Conservation (phyloP, 2,888 invertebrate species). For the Melangyna quadrimaculata region DNA sequence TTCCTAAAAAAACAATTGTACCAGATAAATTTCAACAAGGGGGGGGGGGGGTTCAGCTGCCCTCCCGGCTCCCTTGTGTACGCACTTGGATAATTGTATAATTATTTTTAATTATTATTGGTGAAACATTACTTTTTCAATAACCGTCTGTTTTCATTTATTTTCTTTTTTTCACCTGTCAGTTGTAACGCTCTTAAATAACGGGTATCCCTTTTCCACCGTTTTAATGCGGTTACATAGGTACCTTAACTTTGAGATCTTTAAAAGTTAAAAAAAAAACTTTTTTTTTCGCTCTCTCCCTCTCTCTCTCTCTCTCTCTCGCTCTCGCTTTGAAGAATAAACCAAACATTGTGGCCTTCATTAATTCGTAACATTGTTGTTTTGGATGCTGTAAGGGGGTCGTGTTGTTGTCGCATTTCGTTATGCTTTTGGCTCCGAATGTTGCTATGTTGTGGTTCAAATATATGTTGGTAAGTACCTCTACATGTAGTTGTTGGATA, state of each 20-base stretch:
- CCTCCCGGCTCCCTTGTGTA: no score
- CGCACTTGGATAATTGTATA: no score
- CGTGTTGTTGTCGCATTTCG: background rate
- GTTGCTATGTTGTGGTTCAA: slow-evolving; percentile 7
- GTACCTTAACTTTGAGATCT: slow-evolving; percentile 8
- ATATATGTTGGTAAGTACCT: background rate
- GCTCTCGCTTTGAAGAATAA: background rate
- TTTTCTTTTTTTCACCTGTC: background rate
- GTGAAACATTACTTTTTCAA: no score
- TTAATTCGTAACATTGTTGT: slow-evolving; percentile 55
- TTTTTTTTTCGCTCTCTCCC: background rate
- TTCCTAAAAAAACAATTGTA: no score
- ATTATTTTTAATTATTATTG: no score
- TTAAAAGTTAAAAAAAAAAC: no score
- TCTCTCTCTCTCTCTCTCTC: background rate
- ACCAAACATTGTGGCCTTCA: slow-evolving; percentile 24
- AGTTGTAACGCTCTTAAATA: slow-evolving; percentile 32
- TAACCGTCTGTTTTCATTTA: background rate
- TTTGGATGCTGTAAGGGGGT: slow-evolving; percentile 8
- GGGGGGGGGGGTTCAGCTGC: no score
- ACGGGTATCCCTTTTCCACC: background rate
- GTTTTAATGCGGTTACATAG: slow-evolving; percentile 13
- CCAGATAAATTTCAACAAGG: no score
- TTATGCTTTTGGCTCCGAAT: slow-evolving; percentile 27
- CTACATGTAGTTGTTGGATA: slow-evolving; percentile 23